phyloP scores from a whole-genome alignment of 2,113 vertebrate species.

The Emydocephalus ijimae region DNA sequence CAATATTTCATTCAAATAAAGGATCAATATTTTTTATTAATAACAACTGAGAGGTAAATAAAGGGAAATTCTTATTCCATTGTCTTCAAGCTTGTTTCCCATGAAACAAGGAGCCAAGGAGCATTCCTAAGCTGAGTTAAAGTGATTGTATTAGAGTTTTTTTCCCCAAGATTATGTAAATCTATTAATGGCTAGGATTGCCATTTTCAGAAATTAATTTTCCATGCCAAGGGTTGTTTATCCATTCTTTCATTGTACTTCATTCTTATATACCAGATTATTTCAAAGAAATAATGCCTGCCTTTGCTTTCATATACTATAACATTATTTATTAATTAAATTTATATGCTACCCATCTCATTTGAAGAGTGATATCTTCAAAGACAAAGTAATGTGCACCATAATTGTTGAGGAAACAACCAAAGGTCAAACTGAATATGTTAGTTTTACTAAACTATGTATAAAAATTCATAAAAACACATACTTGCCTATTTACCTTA shows the following conservation, averaged over 20 bases:
- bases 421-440: neutral
- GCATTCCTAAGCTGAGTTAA: conserved; percentile 25
- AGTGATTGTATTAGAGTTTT: neutral
- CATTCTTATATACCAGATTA: neutral
- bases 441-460: neutral
- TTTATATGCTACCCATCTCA: neutral
- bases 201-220: conserved; percentile 25
- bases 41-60: neutral
- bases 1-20: neutral
- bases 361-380: neutral
- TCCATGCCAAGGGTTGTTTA: neutral
- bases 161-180: conserved; percentile 26
- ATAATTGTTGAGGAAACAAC: neutral
- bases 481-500: neutral
- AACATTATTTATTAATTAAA: neutral
- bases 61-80: neutral
- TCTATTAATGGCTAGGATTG: conserved; percentile 34
- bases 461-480: neutral
- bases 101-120: neutral
- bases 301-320: neutral
- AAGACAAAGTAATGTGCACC: neutral
- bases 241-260: neutral
- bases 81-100: neutral
- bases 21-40: neutral
- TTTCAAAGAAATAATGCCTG: neutral